phyloP scores from a whole-genome alignment of 2,113 vertebrate genomes.

The Monarcha castaneiventris region DNA sequence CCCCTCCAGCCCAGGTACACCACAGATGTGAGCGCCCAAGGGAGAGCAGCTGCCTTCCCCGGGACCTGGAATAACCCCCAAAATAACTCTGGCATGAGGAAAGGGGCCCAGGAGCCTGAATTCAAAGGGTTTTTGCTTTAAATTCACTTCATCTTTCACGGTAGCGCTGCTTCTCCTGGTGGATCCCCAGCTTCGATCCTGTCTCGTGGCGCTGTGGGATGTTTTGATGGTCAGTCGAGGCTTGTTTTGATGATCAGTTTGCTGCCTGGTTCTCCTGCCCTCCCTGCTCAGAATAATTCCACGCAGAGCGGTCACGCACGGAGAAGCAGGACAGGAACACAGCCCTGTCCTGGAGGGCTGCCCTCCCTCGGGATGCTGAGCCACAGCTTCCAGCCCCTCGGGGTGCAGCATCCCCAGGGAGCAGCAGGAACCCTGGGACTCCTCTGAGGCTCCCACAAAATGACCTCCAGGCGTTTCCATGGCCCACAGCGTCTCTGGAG shows the following conservation, averaged over 20 bases:
- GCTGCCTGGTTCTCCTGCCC: background rate
- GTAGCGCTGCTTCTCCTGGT: accelerated
- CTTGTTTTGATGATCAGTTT: accelerated
- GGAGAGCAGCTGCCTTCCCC: background rate
- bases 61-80: accelerated
- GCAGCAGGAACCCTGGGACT: accelerated
- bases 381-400: background rate
- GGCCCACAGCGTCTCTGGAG: accelerated
- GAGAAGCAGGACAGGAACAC: background rate
- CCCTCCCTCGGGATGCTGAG: background rate
- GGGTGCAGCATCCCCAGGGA: background rate
- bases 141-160: background rate
- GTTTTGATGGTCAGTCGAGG: accelerated
- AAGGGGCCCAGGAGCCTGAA: background rate
- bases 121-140: background rate
- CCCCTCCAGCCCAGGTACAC: background rate
- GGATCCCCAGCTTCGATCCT: accelerated
- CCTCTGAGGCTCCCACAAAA: background rate
- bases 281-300: background rate
- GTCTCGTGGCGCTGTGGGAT: accelerated
- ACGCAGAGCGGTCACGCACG: accelerated
- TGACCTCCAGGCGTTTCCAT: background rate
- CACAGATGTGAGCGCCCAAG: background rate
- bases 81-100: background rate
- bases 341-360: background rate